Evolutionary conservation across 2,113 vertebrate genomes (phyloP), one percentile per base, ranked within the genome.

Genomic region (Rousettus leschenaultii): DNA sequence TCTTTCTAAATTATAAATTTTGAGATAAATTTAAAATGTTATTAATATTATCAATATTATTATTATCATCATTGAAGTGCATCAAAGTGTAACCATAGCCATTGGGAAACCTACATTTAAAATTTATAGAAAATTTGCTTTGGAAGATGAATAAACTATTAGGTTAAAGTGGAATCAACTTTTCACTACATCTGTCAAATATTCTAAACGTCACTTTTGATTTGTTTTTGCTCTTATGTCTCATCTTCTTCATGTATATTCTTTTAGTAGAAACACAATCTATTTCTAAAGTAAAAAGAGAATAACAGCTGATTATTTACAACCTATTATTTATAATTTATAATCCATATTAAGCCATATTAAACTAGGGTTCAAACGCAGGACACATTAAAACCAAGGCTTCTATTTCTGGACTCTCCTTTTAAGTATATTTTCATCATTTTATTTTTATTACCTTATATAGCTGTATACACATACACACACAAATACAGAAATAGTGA

Each of bases 1-100:
- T 28, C 65, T 61, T 71, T 80, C 45, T 89, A 89, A 89, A 57
- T 19, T 94, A 4, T 89, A 66, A 96, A 82, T 83, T 45, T 83
- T 84, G 14, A 88, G 66, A 61, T 79, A 89, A 91, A 83, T 21
- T 10, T 65, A 96, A 96, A 93, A 57, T n/a, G 1, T 88, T 93
- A 63, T 75, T 79, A 45, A 9, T 45, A 45, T 45, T 45, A 45
- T 45, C 45, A 75, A 63, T 95, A 26, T 68, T 87, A n/a, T 84
- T 55, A 40, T 35, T 19, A 53, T 95, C 86, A 48, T 78, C 63
- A 16, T 7, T 73, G 12, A 91, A 55, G 40, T 73, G 30, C 7
- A 51, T 26, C 83, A 45, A 80, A 53, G 5, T 57, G 6, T 80
- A 55, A 78, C 21, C 6, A 30, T 61, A 82, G 26, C 45, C 40